Evolutionary conservation across 2,888 invertebrate genomes (phyloP), one percentile per base, ranked within the genome.

Genomic region (Drosophila macrospina): DNA sequence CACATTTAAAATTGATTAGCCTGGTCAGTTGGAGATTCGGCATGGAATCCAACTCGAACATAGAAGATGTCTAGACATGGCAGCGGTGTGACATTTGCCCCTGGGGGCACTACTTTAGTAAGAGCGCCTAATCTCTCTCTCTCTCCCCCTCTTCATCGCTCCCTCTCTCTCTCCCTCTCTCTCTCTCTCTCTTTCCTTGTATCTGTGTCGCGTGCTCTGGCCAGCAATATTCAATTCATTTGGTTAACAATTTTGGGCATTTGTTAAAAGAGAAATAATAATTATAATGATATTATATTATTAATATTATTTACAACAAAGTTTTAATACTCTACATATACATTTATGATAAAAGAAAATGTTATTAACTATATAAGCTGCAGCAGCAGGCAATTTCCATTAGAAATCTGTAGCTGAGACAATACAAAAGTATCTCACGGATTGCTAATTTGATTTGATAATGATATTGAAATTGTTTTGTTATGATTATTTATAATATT

Each of bases 1-100:
- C 69, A 85, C 89, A 89, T 89, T 87, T 86, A 87, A 86, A 86
- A 86, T 86, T 86, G 85, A 86, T 86, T 86, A 85, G 89, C 71
- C 65, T 50, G 75, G 52, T 74, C 78, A 68, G 67, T 42, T 48
- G 51, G n/a, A 42, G 61, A 24, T 41, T 45, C 59, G 41, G 51
- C 13, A 36, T 64, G 78, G 74, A 60, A 39, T 77, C 66, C 68
- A 48, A 15, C 51, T 51, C 20, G 51, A 69, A 39, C 59, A 70
- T 84, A 81, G 88, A 87, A 87, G 88, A 82, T 64, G 82, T 82
- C 81, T 82, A 82, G 81, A 82, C 80, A 75, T 78, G 64, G 78
- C 59, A 34, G 28, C 69, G 52, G 88, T 88, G 88, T 88, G 83
- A 84, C 83, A 84, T 80, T 84, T 74, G 86, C 75, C 84, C 84